A percentile compares a stretch with the other conserved stretches of the same genome.
phyloP scores from a whole-genome alignment of 2,113 vertebrate genomes.

The Machaerirhynchus nigripectus region DNA sequence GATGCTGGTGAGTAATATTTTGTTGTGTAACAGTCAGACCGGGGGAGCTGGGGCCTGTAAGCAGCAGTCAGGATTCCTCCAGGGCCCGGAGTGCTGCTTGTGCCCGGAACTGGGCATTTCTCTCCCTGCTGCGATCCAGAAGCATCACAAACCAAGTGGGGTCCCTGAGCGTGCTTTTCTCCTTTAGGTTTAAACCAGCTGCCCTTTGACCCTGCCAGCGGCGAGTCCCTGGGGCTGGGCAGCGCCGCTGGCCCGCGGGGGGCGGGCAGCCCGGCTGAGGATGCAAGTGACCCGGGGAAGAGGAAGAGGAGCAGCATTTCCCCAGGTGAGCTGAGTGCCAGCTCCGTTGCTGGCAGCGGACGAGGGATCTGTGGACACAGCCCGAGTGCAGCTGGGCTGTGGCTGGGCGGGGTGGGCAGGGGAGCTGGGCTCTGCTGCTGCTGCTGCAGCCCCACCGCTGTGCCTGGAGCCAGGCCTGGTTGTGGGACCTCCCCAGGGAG shows the following conservation, averaged over 20 bases:
- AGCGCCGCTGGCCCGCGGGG: constrained; percentile 67
- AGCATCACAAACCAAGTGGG: neutral
- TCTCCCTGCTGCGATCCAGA: neutral
- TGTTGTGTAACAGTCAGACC: neutral
- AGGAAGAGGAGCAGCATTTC: constrained; percentile 81
- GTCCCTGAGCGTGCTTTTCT: constrained; percentile 19
- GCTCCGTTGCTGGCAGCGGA: neutral
- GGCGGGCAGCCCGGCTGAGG: constrained; percentile 77
- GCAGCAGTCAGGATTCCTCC: neutral
- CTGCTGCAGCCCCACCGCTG: neutral
- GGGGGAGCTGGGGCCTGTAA: neutral
- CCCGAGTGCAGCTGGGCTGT: neutral
- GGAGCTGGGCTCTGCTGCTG: neutral
- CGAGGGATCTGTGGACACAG: rapidly evolving
- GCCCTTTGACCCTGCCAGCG: constrained; percentile 83
- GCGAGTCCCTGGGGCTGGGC: constrained; percentile 80
- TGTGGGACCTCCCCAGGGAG: neutral
- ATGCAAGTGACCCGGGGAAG: constrained; percentile 80
- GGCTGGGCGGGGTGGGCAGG: neutral
- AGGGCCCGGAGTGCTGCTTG: neutral
- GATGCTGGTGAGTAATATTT: neutral
- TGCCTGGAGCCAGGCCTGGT: neutral
- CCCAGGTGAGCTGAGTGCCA: constrained; percentile 74
- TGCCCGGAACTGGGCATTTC: neutral
- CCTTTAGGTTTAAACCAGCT: constrained; percentile 84